These are phyloP conservation scores for Ryuthela nishihirai DNA, from an alignment of 2,888 invertebrate genomes.

Conservation along the genomic window DNA sequence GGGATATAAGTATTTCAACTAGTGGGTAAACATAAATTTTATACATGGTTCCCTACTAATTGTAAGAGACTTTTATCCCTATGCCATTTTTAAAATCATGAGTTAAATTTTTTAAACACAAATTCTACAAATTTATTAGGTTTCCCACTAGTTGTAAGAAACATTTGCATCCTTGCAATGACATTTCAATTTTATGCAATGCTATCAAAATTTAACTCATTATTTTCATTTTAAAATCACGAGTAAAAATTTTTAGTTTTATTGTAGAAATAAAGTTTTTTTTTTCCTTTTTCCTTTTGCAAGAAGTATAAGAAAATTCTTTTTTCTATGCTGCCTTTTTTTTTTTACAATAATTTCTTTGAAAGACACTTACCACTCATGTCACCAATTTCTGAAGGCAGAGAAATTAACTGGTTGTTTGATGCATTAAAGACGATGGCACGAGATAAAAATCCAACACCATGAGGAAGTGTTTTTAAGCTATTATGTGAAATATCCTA, in stretches of 20 bases:
- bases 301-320: neutral
- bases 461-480: constrained; percentile 67
- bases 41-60: too few relatives aligned
- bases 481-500: constrained; percentile 78
- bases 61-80: too few relatives aligned
- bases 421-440: constrained; percentile 68
- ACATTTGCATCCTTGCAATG: too few relatives aligned
- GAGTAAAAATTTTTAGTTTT: neutral
- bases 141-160: too few relatives aligned
- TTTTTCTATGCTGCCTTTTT: neutral
- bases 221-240: neutral
- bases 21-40: too few relatives aligned
- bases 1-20: too few relatives aligned
- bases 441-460: constrained; percentile 77
- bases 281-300: neutral
- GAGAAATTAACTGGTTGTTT: constrained; percentile 67
- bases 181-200: too few relatives aligned
- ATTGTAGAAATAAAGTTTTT: neutral
- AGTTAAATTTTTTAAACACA: too few relatives aligned
- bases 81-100: too few relatives aligned
- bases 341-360: too few relatives aligned
- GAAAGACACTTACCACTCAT: constrained; percentile 64
- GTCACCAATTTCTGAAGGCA: constrained; percentile 77
- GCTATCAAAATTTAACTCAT: too few relatives aligned
- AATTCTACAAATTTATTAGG: too few relatives aligned